Base-by-base conservation (phyloP, 2,888 invertebrate genomes). In the Spisula subtruncata region DNA sequence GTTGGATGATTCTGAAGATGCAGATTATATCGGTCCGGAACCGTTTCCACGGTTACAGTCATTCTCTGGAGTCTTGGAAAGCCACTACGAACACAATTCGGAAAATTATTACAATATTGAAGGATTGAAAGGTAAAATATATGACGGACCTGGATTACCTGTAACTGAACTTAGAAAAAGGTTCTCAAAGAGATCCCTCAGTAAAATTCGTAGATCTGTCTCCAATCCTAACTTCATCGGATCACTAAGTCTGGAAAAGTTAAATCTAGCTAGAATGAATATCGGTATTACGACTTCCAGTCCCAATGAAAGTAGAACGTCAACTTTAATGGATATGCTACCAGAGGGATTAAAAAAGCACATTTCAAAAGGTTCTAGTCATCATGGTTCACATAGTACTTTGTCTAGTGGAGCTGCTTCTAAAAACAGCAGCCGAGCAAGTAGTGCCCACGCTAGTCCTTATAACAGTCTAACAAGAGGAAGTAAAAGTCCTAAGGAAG, bases 221-320 rank as follows among this genome's bases (percentile, higher is more conserved):
- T 96, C 96, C 41, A 96, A 96, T 91, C 96, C 96, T 41, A 95
- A 95, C 89, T 96, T 95, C 82, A 93, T 96, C n/a, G 94, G 94
- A 20, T 90, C 94, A 25, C 90, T 94, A 41, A 95, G 94, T 88
- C 94, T 94, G 75, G 95, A 95, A 83, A 93, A 94, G 81, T 81
- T 95, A 18, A 90, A 90, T 87, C 92, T 93, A 81, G 93, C 92
- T 18, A 90, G 94, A 35, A 85, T 92, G 1, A 92, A 88, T 85
- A 86, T 90, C 25, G 92, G 91, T 29, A 92, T 92, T 20, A 80
- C 91, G 71, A 80, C 89, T 66, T 90, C 89, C 60, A 90, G 92
- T 29, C 84, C 84, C 56, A 86, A 87, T 46, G 92, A 93, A 51
- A 93, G 92, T 56, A 91, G 92, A 35, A 79, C 79, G 32, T 90